phyloP scores from a whole-genome alignment of 1,140 invertebrate species.

The Platyscapa corneri region DNA sequence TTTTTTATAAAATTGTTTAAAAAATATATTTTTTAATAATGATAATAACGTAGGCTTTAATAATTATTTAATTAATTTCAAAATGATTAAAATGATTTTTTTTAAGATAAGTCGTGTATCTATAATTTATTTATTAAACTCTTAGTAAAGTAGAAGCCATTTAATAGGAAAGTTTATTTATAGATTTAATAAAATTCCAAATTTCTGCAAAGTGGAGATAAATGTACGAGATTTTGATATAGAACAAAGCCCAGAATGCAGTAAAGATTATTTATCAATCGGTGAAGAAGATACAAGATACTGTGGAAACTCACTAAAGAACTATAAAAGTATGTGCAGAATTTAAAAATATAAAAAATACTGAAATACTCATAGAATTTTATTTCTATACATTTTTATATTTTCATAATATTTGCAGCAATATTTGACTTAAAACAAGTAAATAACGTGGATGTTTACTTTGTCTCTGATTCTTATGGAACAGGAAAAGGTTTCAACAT shows the following conservation, averaged over 20 bases:
- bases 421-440: constrained; percentile 57
- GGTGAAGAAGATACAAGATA: constrained; percentile 60
- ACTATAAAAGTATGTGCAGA: constrained; percentile 60
- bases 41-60: too few species aligned
- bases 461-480: constrained; percentile 57
- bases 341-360: background rate
- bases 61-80: too few species aligned
- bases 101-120: too few species aligned
- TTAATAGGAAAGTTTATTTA: too few species aligned
- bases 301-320: constrained; percentile 63
- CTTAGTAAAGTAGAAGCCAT: too few species aligned
- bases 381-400: constrained; percentile 37
- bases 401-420: constrained; percentile 57
- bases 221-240: constrained; percentile 67
- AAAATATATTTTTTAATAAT: too few species aligned
- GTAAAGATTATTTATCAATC: constrained; percentile 65
- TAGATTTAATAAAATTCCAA: constrained; percentile 61
- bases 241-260: constrained; percentile 63
- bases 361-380: constrained; percentile 19
- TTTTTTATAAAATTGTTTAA: background rate
- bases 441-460: constrained; percentile 57
- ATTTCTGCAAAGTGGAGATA: constrained; percentile 61
- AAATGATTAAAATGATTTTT: too few species aligned
- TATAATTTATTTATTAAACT: too few species aligned
- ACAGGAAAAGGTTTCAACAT: constrained; percentile 64